Percentiles rank a stretch among this genome's conserved stretches.
These are phyloP conservation scores for Rhagologus leucostigma DNA, from an alignment of 2,113 vertebrate genomes.

Conservation along the genomic window DNA sequence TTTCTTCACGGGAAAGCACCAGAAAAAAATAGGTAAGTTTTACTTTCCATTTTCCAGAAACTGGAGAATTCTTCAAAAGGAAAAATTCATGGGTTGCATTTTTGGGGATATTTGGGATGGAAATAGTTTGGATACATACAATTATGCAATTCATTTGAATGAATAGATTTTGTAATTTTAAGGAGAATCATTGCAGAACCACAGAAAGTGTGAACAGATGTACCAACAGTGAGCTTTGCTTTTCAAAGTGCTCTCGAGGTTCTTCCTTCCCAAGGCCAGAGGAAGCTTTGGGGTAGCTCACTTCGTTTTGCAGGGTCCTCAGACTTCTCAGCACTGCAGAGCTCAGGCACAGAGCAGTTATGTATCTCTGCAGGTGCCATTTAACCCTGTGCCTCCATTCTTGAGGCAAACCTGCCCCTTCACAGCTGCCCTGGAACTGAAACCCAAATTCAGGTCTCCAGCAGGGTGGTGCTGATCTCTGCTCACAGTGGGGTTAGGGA, in stretches of 20 bases:
- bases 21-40: background rate
- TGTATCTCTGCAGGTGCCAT: background rate
- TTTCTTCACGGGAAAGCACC: background rate
- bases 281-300: background rate
- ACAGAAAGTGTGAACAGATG: background rate
- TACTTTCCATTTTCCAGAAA: background rate
- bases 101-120: background rate
- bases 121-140: background rate
- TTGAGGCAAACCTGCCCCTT: background rate
- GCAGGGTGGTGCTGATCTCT: background rate
- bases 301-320: background rate
- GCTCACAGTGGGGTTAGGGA: background rate
- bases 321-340: background rate
- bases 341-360: background rate
- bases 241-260: background rate
- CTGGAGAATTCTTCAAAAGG: background rate
- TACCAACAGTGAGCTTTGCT: background rate
- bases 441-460: background rate
- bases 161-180: background rate
- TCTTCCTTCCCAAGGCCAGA: background rate
- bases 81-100: background rate
- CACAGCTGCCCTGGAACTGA: background rate
- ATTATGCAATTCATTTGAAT: background rate
- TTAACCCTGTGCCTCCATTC: background rate
- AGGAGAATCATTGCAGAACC: background rate